Base-by-base conservation (phyloP, 2,797 vertebrate species). In the Tarsius wallacei region DNA sequence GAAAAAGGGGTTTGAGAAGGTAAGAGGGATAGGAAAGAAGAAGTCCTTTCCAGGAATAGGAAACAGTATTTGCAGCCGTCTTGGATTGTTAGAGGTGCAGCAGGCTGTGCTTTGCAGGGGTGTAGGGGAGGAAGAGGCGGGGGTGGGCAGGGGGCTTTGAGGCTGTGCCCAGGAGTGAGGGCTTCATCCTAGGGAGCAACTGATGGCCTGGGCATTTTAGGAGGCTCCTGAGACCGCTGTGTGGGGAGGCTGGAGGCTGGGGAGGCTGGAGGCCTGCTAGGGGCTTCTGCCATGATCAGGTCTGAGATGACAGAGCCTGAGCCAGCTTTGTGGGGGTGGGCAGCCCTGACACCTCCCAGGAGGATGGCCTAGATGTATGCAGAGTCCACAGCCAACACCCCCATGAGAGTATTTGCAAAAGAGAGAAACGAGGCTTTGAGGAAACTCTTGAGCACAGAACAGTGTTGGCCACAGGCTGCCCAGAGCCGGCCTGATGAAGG, bases 51-150 rank as follows among this genome's bases (percentile, higher is more conserved):
- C 33, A 28, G 12, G 66, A 1, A 42, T 24, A 71, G 13, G 31
- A 3, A 57, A 31, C 0, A 1, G 53, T 33, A 1, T 31, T 19
- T 33, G 7, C 12, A 28, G 64, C 13, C 1, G n/a, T 31, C 47
- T n/a, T 0, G 0, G 7, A 14, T 21, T 70, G 13, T 8, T 12
- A 12, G 14, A 33, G 9, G 31, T 12, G 15, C 33, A n/a, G 49
- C 19, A 28, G 53, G 28, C 42, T 8, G 63, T 11, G 24, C 28
- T 86, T 42, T 42, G 36, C 47, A 36, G 8, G 28, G 55, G 3
- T 61, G 21, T 16, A 49, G 15, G 31, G 59, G 66, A 86, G 36
- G 42, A 17, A 13, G 49, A 31, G 47, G 70, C 21, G 17, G 4
- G 42, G 42, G 42, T 42, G 42, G 42, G 42, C 7, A 42, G 13